Base-by-base conservation (phyloP, 2,888 invertebrate genomes). In the Hyppa rectilinea region DNA sequence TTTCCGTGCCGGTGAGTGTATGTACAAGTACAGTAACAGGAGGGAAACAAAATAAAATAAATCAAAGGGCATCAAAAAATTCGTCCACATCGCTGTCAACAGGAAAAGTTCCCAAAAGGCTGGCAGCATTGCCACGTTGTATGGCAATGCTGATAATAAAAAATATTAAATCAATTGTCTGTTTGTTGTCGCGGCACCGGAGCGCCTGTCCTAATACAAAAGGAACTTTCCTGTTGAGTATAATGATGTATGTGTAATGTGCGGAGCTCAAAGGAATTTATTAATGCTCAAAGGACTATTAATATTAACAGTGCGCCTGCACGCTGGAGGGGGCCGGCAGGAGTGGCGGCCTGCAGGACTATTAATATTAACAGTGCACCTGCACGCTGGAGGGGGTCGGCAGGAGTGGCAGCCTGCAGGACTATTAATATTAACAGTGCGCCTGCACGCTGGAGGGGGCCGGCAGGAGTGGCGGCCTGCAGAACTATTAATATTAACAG, bases 351-450 rank as follows among this genome's bases (percentile, higher is more conserved):
- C 58, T 49, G 55, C 66, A 53, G 36, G 47, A 71, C 77, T 45
- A 59, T 59, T 53, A 77, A 76, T 77, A 74, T 29, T 4, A 49
- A 38, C 31, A 59, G n/a, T 31, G 60, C 14, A 58, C 20, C 26
- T 43, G 64, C 36, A 38, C 4, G n/a, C 17, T 4, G 26, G 6
- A 12, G n/a, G 2, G 17, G 36, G 9, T 10, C 0, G 40, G 9
- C 23, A 12, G n/a, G 23, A 10, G 43, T 4, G 20, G 40, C 31
- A 40, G 29, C 29, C 58, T 49, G 55, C 66, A 53, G 36, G 47
- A 71, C 77, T 45, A 59, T 59, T 53, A 77, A 76, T 77, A 71
- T 77, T 77, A 55, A 66, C 78, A 77, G 67, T 63, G 66, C 40
- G 55, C 40, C 26, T 43, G 64, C 36, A 38, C 4, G n/a, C 17